phyloP scores from a whole-genome alignment of 2,113 vertebrate genomes.

The Trematomus loennbergii region DNA sequence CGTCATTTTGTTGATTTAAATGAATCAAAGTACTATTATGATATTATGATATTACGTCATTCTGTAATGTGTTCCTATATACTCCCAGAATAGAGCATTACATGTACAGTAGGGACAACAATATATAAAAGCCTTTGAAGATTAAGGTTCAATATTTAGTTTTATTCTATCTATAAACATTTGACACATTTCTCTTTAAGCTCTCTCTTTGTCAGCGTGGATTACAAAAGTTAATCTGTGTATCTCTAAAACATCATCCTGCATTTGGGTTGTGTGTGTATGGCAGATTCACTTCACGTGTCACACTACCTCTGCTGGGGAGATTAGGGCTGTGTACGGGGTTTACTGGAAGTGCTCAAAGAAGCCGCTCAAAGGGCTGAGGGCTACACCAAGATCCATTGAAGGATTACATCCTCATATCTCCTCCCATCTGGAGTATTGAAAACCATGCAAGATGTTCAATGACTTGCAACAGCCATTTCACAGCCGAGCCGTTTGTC shows the following conservation, averaged over 20 bases:
- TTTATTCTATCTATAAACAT: constrained; percentile 79
- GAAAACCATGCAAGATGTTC: constrained; percentile 76
- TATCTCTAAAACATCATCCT: constrained; percentile 84
- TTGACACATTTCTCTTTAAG: constrained; percentile 78
- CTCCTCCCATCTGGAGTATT: constrained; percentile 74
- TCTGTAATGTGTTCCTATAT: too few relatives aligned
- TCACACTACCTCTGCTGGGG: constrained; percentile 77
- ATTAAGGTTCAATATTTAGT: constrained; percentile 77
- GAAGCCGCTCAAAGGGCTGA: constrained; percentile 77
- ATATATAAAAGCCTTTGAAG: constrained; percentile 44
- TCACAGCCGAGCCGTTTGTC: constrained; percentile 77
- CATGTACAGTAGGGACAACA: constrained; percentile 42
- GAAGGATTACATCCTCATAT: constrained; percentile 81
- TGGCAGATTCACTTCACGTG: constrained; percentile 72
- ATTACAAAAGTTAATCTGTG: constrained; percentile 78
- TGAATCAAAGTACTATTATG: too few relatives aligned
- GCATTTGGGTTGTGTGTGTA: constrained; percentile 77
- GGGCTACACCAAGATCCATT: constrained; percentile 74
- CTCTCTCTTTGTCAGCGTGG: constrained; percentile 76
- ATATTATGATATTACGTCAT: too few relatives aligned
- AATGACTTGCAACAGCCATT: constrained; percentile 77
- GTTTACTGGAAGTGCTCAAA: constrained; percentile 83
- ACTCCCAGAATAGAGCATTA: constrained; percentile 49
- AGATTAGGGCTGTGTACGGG: constrained; percentile 81
- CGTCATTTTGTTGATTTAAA: too few relatives aligned